phyloP scores from a whole-genome alignment of 2,888 invertebrate genomes.

The Trichogramma evanescens region DNA sequence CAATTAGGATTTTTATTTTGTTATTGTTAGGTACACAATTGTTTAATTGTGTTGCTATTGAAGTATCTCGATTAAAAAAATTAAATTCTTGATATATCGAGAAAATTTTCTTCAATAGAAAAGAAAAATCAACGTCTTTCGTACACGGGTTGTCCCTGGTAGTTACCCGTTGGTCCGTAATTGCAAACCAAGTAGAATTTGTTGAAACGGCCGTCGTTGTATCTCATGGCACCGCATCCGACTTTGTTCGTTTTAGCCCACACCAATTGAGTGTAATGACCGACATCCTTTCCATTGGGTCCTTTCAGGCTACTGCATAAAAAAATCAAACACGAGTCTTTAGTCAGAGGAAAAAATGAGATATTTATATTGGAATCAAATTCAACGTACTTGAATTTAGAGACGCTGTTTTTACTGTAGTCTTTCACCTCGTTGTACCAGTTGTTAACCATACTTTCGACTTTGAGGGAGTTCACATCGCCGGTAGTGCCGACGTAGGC shows the following conservation, averaged over 20 bases:
- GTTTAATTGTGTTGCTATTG: too few species aligned
- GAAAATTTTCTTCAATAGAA: background rate
- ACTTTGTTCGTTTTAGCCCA: conserved; percentile 48
- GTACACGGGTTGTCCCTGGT: conserved; percentile 36
- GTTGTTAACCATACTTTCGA: conserved; percentile 23
- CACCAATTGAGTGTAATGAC: conserved; percentile 49
- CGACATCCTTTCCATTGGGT: conserved; percentile 21
- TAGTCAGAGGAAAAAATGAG: background rate
- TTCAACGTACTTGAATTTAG: conserved; percentile 1
- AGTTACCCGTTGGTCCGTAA: conserved; percentile 46
- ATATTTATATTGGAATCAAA: conserved; percentile 1
- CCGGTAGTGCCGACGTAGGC: conserved; percentile 25
- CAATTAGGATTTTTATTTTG: conserved; percentile 13
- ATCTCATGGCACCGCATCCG: conserved; percentile 49
- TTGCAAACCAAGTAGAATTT: conserved; percentile 44
- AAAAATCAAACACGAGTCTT: background rate
- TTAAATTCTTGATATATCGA: background rate
- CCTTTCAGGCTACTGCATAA: background rate
- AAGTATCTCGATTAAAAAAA: background rate
- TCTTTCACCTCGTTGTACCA: conserved; percentile 45
- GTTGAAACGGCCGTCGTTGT: conserved; percentile 28
- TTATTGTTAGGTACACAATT: too few species aligned
- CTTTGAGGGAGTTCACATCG: background rate
- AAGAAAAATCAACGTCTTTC: background rate
- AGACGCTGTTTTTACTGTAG: conserved; percentile 27